These are phyloP conservation scores for Rhizomys pruinosus DNA, from an alignment of 2,113 vertebrate species.

Conservation along the genomic window DNA sequence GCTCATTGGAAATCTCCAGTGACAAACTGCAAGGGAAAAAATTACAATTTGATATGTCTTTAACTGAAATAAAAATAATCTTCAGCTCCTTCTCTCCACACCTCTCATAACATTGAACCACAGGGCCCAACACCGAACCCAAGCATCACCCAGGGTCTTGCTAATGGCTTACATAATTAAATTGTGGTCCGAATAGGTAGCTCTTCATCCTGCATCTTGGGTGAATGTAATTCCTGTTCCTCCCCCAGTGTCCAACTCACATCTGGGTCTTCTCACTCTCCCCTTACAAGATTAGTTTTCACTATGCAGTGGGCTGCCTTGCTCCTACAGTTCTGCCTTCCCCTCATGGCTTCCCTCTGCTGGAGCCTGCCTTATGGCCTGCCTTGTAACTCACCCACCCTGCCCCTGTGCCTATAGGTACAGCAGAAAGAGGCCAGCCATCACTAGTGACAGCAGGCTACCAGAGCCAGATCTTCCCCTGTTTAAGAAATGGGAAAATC, in stretches of 20 bases:
- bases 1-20: background rate
- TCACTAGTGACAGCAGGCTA: background rate
- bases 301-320: background rate
- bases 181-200: background rate
- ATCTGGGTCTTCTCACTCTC: background rate
- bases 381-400: background rate
- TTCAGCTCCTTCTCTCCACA: background rate
- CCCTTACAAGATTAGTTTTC: background rate
- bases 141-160: conserved; percentile 43
- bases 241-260: conserved; percentile 34
- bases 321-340: background rate
- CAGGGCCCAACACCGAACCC: background rate
- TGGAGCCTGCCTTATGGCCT: background rate
- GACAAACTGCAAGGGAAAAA: conserved; percentile 37
- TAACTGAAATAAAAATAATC: conserved; percentile 45
- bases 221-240: background rate
- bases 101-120: conserved; percentile 14
- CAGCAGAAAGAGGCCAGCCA: background rate
- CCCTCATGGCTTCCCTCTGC: background rate
- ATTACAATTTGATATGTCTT: conserved; percentile 25
- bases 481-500: background rate
- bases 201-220: background rate
- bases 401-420: background rate
- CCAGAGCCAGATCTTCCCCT: background rate
- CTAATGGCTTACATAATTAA: conserved; percentile 7